Percentiles rank a stretch among this genome's conserved stretches.
Evolutionary conservation across 1,140 invertebrate genomes (phyloP).

Genomic region (Apis florea): DNA sequence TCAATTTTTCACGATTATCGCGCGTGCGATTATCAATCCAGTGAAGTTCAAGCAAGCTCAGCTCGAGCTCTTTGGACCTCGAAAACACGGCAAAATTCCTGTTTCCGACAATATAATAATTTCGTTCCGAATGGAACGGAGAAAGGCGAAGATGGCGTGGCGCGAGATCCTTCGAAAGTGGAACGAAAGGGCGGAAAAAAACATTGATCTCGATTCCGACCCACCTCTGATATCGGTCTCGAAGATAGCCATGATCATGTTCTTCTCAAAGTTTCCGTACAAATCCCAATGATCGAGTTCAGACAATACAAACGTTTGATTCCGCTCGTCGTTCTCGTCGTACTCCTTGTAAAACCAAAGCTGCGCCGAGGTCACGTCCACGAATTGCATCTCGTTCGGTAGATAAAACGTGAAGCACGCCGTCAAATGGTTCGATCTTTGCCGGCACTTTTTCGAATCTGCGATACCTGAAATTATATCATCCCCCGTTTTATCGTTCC

Average conservation of each 20-base stretch:
- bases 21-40: too few species aligned
- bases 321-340: conserved; percentile 82
- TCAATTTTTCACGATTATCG: too few species aligned
- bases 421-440: conserved; percentile 73
- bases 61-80: too few species aligned
- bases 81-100: background rate
- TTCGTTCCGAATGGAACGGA: too few species aligned
- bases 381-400: conserved; percentile 85
- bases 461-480: conserved; percentile 57
- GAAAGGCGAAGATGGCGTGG: too few species aligned
- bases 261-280: conserved; percentile 86
- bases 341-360: conserved; percentile 89
- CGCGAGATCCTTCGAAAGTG: too few species aligned
- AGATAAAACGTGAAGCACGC: conserved; percentile 87
- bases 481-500: background rate
- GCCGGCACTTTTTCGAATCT: conserved; percentile 71
- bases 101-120: too few species aligned
- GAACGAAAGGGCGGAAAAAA: background rate
- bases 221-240: conserved; percentile 85
- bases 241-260: conserved; percentile 87
- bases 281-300: conserved; percentile 89
- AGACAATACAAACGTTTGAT: conserved; percentile 89
- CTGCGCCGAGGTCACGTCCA: conserved; percentile 87
- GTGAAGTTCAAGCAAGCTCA: too few species aligned
- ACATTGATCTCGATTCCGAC: conserved; percentile 1